Evolutionary conservation across 2,113 vertebrate species (phyloP).

Genomic region (Odocoileus hemionus): DNA sequence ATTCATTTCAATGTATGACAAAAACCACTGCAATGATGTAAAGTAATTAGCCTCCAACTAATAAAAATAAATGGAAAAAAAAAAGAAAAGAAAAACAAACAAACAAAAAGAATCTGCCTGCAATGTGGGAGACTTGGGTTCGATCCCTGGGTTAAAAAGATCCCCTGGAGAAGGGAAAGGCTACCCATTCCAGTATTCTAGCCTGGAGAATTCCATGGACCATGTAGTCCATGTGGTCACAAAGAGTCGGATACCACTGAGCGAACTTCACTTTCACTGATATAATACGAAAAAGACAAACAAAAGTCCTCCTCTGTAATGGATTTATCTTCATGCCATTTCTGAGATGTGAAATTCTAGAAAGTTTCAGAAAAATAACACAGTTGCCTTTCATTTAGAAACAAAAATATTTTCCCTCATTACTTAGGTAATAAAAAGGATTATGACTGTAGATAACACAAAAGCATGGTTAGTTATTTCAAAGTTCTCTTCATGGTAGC

Average conservation of each 20-base stretch:
- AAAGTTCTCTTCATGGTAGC: background rate
- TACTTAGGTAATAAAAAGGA: slow-evolving; percentile 1
- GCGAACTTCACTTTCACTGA: background rate
- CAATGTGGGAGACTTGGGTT: background rate
- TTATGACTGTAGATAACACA: background rate
- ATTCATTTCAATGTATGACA: no score
- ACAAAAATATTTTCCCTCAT: background rate
- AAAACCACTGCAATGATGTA: no score
- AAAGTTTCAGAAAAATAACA: background rate
- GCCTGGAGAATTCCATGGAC: background rate
- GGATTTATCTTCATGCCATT: background rate
- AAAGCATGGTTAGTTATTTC: background rate
- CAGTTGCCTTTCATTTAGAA: background rate
- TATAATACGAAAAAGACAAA: background rate
- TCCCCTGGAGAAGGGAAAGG: background rate
- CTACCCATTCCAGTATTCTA: background rate
- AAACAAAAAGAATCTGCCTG: no score
- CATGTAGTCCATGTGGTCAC: background rate
- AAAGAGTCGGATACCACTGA: background rate
- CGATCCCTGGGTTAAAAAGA: background rate
- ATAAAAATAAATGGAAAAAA: no score
- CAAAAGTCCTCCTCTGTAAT: background rate
- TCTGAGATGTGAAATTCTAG: slow-evolving; percentile 8
- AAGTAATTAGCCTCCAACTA: no score
- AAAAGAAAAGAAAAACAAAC: no score